phyloP scores from a whole-genome alignment of 2,888 invertebrate genomes.

The Ormyrus nitidulus region DNA sequence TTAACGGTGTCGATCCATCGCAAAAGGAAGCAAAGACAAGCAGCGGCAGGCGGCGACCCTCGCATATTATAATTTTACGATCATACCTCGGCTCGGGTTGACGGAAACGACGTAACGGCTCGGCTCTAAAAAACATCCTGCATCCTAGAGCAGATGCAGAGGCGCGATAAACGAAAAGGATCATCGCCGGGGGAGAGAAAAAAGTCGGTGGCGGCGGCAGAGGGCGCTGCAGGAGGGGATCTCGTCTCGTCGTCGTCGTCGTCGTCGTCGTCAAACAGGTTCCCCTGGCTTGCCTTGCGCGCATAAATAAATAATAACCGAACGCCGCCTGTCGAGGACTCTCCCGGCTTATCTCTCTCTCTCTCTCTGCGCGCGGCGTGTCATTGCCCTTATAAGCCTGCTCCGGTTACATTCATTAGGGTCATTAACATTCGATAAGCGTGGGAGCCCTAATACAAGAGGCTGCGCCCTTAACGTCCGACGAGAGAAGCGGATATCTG shows the following conservation, averaged over 20 bases:
- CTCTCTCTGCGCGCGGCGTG: constrained; percentile 19
- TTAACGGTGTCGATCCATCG: neutral
- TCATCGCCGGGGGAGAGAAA: neutral
- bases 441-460: constrained; percentile 59
- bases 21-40: neutral
- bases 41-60: neutral
- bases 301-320: constrained; percentile 73
- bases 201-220: neutral
- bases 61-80: constrained; percentile 44
- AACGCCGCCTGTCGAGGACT: constrained; percentile 35
- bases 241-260: constrained; percentile 13
- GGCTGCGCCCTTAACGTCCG: neutral
- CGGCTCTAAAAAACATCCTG: neutral
- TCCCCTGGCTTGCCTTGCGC: constrained; percentile 44
- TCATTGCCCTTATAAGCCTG: constrained; percentile 56
- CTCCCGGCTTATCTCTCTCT: constrained; percentile 41
- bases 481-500: neutral
- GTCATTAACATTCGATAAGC: constrained; percentile 71
- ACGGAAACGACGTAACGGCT: constrained; percentile 39
- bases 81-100: neutral
- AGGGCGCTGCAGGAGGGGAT: too few relatives aligned
- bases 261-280: constrained; percentile 52
- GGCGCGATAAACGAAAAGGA: constrained; percentile 12
- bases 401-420: constrained; percentile 71
- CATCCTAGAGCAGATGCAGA: constrained; percentile 10